Base-by-base conservation (phyloP, 2,113 vertebrate species). In the Aphelocoma coerulescens region DNA sequence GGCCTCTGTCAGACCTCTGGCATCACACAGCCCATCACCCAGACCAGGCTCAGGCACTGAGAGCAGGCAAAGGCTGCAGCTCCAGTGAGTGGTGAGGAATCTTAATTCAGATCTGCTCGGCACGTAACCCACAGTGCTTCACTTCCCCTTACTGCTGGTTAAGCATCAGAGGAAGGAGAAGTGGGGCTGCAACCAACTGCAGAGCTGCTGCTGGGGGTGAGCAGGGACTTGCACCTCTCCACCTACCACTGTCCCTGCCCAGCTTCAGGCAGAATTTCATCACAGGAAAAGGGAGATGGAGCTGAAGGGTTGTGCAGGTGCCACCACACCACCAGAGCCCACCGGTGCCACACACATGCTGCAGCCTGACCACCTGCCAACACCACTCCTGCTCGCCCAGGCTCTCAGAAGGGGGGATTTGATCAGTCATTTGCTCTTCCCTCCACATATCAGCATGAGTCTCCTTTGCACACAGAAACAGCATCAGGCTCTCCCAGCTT, bases 291-390 rank as follows among this genome's bases (percentile, higher is more conserved):
- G 46, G 13, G 18, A 55, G 30, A 51, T n/a, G 43, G 72, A 84
- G 67, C 63, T 18, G 39, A 67, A 1, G 3, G 37, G 32, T 8
- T 35, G 3, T 3, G 9, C n/a, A 68, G 59, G 28, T 43, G 35
- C 37, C 52, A 63, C 32, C 4, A 2, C 9, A 35, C 22, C 44
- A 33, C 5, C 51, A 39, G 51, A 54, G 57, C 66, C 66, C 71
- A 61, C 6, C 0, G 0, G 8, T 13, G 32, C 22, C 2, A 0
- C 30, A 14, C 9, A 8, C 3, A 1, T 9, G 33, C 62, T 2
- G 63, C 81, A 69, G 44, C 69, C 65, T 61, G 54, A 22, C 26
- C 1, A 1, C 54, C 54, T 63, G 81, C 54, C 7, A 43, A 2
- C 41, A 48, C 22, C 5, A 1, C 48, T 20, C 18, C 48, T 79